Evolutionary conservation across 1,140 invertebrate species (phyloP).

Genomic region (Cephus cinctus): DNA sequence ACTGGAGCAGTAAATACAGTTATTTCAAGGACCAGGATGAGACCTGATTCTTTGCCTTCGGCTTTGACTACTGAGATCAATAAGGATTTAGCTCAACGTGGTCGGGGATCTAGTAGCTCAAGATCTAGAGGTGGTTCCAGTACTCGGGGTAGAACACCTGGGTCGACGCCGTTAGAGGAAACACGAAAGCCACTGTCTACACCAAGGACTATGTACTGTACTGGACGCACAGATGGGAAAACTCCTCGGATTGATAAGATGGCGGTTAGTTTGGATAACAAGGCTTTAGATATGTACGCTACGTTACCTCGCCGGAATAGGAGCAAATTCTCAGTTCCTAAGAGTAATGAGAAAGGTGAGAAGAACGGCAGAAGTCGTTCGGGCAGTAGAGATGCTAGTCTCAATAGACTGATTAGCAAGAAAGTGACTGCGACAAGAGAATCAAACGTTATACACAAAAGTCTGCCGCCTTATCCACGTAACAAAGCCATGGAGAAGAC

Average conservation of each 20-base stretch:
- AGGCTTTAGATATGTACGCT: conserved; percentile 68
- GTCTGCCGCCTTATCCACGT: conserved; percentile 57
- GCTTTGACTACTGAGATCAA: conserved; percentile 51
- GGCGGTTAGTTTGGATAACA: conserved; percentile 53
- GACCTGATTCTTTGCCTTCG: conserved; percentile 57
- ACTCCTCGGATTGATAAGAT: conserved; percentile 38
- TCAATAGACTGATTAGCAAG: conserved; percentile 31
- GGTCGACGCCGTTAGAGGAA: conserved; percentile 66
- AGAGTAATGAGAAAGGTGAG: conserved; percentile 58
- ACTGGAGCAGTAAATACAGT: neutral
- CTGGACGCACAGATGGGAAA: conserved; percentile 15
- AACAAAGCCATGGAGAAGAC: conserved; percentile 57
- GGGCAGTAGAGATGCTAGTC: conserved; percentile 33
- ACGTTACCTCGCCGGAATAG: conserved; percentile 70
- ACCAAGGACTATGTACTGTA: conserved; percentile 14
- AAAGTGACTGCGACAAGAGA: conserved; percentile 50
- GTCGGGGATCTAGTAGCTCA: conserved; percentile 13
- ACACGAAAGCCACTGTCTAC: conserved; percentile 62
- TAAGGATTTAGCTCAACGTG: conserved; percentile 43
- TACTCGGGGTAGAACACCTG: conserved; percentile 52
- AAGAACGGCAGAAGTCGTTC: conserved; percentile 50
- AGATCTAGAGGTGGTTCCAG: conserved; percentile 13
- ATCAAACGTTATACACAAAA: conserved; percentile 47
- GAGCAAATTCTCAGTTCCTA: conserved; percentile 27
- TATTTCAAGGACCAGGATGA: conserved; percentile 39